Evolutionary conservation across 92 coral and sea anemone species (phyloP).

Genomic region (Ricordea florida): DNA sequence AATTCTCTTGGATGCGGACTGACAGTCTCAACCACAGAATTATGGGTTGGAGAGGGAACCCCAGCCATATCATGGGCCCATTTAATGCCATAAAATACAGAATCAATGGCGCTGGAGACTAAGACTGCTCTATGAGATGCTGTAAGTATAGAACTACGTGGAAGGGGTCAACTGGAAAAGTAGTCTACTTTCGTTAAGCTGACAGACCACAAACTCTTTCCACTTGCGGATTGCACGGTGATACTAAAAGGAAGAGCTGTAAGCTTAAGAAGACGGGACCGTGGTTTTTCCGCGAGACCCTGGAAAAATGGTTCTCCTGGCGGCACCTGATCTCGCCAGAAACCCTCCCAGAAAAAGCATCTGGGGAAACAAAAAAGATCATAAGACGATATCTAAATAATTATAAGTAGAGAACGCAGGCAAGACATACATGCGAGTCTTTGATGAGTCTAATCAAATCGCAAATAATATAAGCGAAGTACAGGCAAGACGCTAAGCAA

Average conservation of each 20-base stretch:
- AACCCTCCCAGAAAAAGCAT: slow-evolving; percentile 1
- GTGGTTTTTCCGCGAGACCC: slow-evolving; percentile 32
- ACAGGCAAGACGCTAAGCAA: not conserved
- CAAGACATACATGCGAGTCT: not conserved
- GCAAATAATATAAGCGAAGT: not conserved
- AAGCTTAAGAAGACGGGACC: slow-evolving; percentile 21
- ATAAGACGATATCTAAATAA: not conserved
- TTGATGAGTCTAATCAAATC: too few relatives aligned
- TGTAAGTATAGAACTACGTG: not conserved
- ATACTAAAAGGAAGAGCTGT: not conserved
- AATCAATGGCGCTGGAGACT: not conserved
- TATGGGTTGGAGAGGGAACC: slow-evolving; percentile 26
- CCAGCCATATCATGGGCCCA: slow-evolving; percentile 49
- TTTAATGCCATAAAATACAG: too few relatives aligned
- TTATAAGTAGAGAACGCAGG: too few relatives aligned
- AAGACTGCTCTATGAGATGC: not conserved
- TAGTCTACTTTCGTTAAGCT: not conserved
- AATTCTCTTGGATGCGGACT: slow-evolving; percentile 18
- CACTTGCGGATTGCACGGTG: slow-evolving; percentile 34
- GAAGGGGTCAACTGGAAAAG: not conserved
- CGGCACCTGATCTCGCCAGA: slow-evolving; percentile 9
- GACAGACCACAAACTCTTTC: not conserved
- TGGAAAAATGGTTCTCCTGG: slow-evolving; percentile 3
- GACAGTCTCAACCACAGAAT: slow-evolving; percentile 4
- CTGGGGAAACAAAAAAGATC: not conserved